These are phyloP conservation scores for Phyllotis vaccarum DNA, from an alignment of 2,797 vertebrate genomes.

Conservation along the genomic window DNA sequence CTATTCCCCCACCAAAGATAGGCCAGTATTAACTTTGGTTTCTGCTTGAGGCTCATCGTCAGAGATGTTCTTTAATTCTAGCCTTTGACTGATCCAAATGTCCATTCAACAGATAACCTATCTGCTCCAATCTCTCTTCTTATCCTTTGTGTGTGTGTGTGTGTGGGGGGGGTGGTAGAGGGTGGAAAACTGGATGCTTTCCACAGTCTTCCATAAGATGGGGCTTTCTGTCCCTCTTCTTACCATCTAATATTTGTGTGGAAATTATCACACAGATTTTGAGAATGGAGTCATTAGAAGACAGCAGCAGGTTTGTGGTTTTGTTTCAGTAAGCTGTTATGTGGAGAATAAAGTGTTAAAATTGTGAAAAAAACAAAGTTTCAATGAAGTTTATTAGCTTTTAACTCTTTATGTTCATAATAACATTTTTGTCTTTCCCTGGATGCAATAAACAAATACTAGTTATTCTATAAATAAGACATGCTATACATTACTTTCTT, in stretches of 20 bases:
- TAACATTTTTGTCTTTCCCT: not conserved
- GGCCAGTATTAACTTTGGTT: not conserved
- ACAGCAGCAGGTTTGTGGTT: not conserved
- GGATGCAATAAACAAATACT: not conserved
- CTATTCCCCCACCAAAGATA: not conserved
- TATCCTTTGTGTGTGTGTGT: too few relatives aligned
- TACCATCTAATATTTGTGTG: not conserved
- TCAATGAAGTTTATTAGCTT: not conserved
- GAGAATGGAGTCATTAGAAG: not conserved
- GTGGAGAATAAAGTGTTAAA: constrained; percentile 21
- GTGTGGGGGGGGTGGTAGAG: too few relatives aligned
- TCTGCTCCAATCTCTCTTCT: not conserved
- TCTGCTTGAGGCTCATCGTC: not conserved
- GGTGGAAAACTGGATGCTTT: not conserved
- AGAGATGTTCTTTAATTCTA: not conserved
- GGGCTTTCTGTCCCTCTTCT: not conserved
- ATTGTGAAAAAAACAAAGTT: not conserved
- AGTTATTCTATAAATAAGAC: constrained; percentile 32
- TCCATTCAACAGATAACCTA: not conserved
- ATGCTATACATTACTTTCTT: not conserved
- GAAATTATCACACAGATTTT: not conserved
- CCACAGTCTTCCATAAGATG: not conserved
- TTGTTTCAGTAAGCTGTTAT: not conserved
- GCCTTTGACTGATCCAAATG: not conserved
- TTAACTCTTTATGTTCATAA: constrained; percentile 28